Evolutionary conservation across 1,140 invertebrate genomes (phyloP), one percentile per base, ranked within the genome.

Genomic region (Psix sp.): DNA sequence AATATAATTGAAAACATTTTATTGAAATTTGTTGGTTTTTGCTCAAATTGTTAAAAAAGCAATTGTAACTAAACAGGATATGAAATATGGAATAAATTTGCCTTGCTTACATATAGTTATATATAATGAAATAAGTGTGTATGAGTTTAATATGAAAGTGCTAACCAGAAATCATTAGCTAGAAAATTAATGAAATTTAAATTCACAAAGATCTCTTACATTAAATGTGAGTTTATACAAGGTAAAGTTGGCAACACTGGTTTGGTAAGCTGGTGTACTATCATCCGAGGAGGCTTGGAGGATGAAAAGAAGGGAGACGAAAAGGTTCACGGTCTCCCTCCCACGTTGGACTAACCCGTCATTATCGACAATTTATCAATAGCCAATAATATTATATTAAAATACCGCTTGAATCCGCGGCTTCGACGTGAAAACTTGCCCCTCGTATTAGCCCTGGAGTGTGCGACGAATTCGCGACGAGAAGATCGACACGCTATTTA

Each of bases 321-420:
- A 43, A 45, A 43, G 54, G 38, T 59, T 71, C 33, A 38, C 49
- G 48, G 24, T 56, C 68, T 67, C 71, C 60, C 74, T 73, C 63
- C 66, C 76, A 62, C 49, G 42, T 74, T 31, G 52, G 60, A 49
- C 81, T 80, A 84, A 82, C 82, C 86, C 84, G 84, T 87, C 84
- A 87, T 87, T 87, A 87, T 87, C 84, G 85, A 87, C 84, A 87
- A 87, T 87, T 87, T 87, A 87, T 87, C 86, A 87, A 87, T 87
- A 87, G 86, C 86, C 86, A 87, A 87, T 87, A 87, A 86, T 87
- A 86, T 87, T 87, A 87, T 87, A 87, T 87, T 87, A 87, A 87
- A 86, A 84, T 77, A 77, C 74, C 75, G 76, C 71, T 79, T 63
- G 74, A 60, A 63, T 71, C 74, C 76, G 72, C 77, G 73, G 73